A percentile compares a stretch with the other conserved stretches of the same genome.
Conservation (phyloP, 2,888 invertebrate species). For the Pomacea canaliculata region DNA sequence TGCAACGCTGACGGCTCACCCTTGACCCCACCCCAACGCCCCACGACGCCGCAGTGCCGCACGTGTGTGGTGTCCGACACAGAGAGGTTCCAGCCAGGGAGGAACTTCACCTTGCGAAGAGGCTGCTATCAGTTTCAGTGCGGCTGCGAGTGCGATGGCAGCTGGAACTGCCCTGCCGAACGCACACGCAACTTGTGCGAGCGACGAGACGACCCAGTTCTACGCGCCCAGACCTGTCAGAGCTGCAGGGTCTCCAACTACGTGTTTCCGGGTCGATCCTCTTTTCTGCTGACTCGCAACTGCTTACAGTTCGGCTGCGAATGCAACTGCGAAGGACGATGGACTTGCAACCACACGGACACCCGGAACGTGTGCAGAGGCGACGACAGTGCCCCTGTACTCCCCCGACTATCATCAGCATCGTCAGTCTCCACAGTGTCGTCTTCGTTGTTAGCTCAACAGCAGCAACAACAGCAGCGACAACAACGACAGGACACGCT, state of each 20-base stretch:
- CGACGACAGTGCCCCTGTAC: neutral
- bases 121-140: conserved; percentile 55
- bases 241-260: conserved; percentile 46
- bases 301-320: conserved; percentile 40
- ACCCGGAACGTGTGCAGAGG: conserved; percentile 33
- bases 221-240: conserved; percentile 33
- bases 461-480: neutral
- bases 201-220: conserved; percentile 8
- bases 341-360: conserved; percentile 34
- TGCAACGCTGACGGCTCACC: conserved; percentile 35
- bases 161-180: conserved; percentile 55
- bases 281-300: conserved; percentile 44
- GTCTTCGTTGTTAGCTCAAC: neutral
- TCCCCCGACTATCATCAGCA: neutral
- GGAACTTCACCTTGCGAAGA: conserved; percentile 46
- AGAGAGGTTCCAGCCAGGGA: conserved; percentile 41
- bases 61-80: conserved; percentile 31
- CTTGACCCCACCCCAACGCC: neutral
- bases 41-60: conserved; percentile 12
- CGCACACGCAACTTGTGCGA: conserved; percentile 45
- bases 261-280: conserved; percentile 40
- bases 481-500: conserved; percentile 2
- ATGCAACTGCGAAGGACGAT: conserved; percentile 38
- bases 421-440: conserved; percentile 9
- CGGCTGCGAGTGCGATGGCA: conserved; percentile 56